Percentiles rank a stretch among this genome's conserved stretches.
Evolutionary conservation across 2,113 vertebrate genomes (phyloP).

Genomic region (Halcyon malimbica): DNA sequence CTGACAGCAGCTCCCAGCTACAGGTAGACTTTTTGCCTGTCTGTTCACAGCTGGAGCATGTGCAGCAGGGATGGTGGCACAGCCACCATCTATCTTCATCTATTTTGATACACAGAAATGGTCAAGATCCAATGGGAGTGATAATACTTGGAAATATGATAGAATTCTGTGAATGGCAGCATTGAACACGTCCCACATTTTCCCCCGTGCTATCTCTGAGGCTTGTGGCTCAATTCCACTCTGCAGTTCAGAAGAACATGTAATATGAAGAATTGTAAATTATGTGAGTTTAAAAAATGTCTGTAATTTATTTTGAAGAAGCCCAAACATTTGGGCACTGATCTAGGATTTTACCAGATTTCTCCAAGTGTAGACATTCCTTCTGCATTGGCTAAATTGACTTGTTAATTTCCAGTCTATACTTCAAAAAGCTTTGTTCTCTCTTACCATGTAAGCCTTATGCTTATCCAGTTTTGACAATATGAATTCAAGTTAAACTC

Average conservation of each 20-base stretch:
- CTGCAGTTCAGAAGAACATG: neutral
- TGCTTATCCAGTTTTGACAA: neutral
- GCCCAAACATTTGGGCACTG: neutral
- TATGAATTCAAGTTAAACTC: neutral
- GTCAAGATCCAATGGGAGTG: neutral
- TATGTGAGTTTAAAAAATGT: neutral
- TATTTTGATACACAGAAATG: neutral
- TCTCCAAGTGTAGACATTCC: neutral
- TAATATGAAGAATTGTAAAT: neutral
- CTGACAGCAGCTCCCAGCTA: neutral
- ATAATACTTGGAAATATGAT: neutral
- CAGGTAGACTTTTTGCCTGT: fast-evolving
- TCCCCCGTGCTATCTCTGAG: neutral
- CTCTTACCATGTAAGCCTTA: neutral
- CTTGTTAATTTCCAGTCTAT: neutral
- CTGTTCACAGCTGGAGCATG: neutral
- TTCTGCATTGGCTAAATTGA: neutral
- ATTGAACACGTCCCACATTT: neutral
- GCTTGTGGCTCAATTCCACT: neutral
- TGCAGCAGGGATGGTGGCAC: neutral
- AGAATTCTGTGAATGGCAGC: neutral
- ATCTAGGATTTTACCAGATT: neutral
- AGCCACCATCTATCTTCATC: neutral
- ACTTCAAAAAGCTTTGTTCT: neutral
- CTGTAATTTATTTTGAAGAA: neutral